Percentiles rank a stretch among this genome's conserved stretches.
phyloP scores from a whole-genome alignment of 92 coral and sea anemone species.

The Plumapathes pennacea region DNA sequence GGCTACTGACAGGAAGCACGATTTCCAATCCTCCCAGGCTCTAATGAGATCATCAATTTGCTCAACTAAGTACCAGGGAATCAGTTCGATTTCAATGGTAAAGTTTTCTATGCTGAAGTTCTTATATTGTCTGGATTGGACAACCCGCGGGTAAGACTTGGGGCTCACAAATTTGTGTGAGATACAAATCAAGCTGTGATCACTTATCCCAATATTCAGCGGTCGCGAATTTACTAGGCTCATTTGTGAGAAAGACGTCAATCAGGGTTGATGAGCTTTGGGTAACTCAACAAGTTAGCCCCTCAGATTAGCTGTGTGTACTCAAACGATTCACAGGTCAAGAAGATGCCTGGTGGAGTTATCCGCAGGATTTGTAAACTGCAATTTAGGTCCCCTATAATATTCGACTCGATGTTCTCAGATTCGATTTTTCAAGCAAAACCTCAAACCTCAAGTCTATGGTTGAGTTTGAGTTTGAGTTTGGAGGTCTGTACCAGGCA shows the following conservation, averaged over 20 bases:
- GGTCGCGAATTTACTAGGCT: not conserved
- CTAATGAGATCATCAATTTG: too few species aligned
- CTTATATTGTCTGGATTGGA: not conserved
- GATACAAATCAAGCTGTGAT: not conserved
- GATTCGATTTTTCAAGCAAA: too few species aligned
- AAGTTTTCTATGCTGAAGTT: too few species aligned
- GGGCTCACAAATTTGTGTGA: not conserved
- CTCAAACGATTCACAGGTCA: not conserved
- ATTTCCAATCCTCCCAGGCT: too few species aligned
- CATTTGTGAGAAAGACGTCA: conserved; percentile 1
- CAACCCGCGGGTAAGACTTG: not conserved
- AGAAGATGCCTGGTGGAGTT: not conserved
- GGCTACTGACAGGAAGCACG: too few species aligned
- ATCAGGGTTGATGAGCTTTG: not conserved
- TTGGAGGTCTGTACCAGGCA: too few species aligned
- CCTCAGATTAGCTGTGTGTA: not conserved
- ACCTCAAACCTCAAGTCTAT: too few species aligned
- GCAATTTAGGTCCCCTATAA: too few species aligned
- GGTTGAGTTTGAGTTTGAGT: too few species aligned
- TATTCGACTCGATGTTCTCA: too few species aligned
- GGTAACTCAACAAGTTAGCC: not conserved
- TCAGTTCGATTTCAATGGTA: not conserved
- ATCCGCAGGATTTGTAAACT: not conserved
- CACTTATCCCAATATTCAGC: not conserved
- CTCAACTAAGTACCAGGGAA: not conserved